phyloP scores from a whole-genome alignment of 1,140 invertebrate species.

The Trichonephila clavipes region DNA sequence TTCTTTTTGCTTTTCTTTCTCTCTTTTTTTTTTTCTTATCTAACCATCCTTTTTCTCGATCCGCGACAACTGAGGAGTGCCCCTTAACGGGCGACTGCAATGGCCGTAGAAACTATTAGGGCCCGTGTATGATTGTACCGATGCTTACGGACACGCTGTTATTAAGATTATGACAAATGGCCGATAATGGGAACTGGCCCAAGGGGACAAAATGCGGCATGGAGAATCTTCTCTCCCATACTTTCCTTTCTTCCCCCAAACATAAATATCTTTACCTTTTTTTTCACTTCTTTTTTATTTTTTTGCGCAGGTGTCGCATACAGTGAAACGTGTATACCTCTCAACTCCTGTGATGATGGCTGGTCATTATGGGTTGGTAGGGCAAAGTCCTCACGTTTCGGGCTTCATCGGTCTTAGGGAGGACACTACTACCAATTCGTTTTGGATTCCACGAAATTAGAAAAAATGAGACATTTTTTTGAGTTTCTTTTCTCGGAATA shows the following conservation, averaged over 20 bases:
- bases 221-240: not conserved
- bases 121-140: conserved; percentile 39
- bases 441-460: no score
- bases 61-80: conserved; percentile 54
- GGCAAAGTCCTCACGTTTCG: not conserved
- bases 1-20: not conserved
- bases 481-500: no score
- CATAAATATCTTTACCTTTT: conserved; percentile 22
- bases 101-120: conserved; percentile 60
- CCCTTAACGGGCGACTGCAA: conserved; percentile 46
- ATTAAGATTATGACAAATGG: conserved; percentile 70
- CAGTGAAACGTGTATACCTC: not conserved
- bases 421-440: not conserved
- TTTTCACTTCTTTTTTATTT: not conserved
- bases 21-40: not conserved
- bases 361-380: conserved; percentile 50
- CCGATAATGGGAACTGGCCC: conserved; percentile 61
- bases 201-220: conserved; percentile 34
- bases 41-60: conserved; percentile 13
- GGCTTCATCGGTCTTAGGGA: not conserved
- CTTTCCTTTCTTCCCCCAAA: not conserved
- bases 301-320: conserved; percentile 66
- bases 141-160: conserved; percentile 72
- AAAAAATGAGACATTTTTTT: no score
- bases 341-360: not conserved